Evolutionary conservation across 2,113 vertebrate species (phyloP), one percentile per base, ranked within the genome.

Genomic region (Corythaeola cristata): DNA sequence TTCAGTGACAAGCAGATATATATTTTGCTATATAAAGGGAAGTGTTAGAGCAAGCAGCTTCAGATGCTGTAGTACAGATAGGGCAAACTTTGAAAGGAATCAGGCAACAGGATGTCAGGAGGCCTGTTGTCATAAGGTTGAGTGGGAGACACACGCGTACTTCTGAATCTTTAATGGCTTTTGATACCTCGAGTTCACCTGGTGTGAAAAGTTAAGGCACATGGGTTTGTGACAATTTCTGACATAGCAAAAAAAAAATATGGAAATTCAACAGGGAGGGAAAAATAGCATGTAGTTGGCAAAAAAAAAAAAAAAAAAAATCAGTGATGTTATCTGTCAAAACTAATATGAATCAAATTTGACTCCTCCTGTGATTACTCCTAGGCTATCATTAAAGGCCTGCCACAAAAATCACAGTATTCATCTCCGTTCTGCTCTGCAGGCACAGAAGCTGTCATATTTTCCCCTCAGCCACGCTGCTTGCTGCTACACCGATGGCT

Each of bases 141-240:
- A 5, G 44, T 41, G 23, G 11, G 23, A 1, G 3, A 8, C 3
- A 19, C 24, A 11, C 9, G 8, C 6, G 12, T 5, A 23, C 9
- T 58, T 39, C 44, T 60, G 52, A 56, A 23, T 35, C 23, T 58
- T 33, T 24, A 16, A 16, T 27, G 28, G 33, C 21, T 44, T 63
- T 73, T 53, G 30, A 23, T 72, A 50, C 24, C 17, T 64, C 1
- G 1, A 10, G 39, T 28, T 78, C 21, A 49, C 10, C 33, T 24
- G n/a, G 12, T 49, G 47, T 55, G 60, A 73, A 32, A 67, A 41
- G 44, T n/a, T 30, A 76, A 69, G 35, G 49, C 52, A 41, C 16
- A 4, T 8, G 28, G 23, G 16, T 60, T 83, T 87, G 41, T 67
- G 52, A 66, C 27, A 26, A 26, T 41, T 86, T 66, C 45, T n/a